Percentiles rank a stretch among this genome's conserved stretches.
Evolutionary conservation across 2,888 invertebrate species (phyloP).

Genomic region (Keiferia lycopersicella): DNA sequence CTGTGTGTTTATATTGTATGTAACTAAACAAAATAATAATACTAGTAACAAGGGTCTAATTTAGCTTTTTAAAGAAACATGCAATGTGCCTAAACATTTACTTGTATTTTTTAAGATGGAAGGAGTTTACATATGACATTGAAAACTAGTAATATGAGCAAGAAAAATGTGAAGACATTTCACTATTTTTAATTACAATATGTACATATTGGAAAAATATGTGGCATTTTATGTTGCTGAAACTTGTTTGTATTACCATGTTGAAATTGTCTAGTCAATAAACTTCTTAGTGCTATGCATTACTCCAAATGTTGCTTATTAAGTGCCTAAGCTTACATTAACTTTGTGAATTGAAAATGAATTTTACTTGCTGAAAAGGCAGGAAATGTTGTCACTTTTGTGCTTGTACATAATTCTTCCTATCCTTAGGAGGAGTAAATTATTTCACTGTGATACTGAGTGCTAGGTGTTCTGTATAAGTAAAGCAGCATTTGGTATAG

Average conservation of each 20-base stretch:
- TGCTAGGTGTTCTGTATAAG: conserved; percentile 14
- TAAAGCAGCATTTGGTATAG: conserved; percentile 25
- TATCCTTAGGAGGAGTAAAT: conserved; percentile 2
- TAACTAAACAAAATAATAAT: background rate
- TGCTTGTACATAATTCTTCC: background rate
- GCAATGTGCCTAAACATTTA: conserved; percentile 19
- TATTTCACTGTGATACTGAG: conserved; percentile 22
- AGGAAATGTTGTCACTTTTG: background rate
- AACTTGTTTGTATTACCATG: conserved; percentile 19
- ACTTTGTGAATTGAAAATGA: background rate
- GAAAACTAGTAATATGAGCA: conserved; percentile 21
- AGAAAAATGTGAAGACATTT: background rate
- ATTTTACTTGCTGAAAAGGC: background rate
- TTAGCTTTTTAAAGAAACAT: conserved; percentile 18
- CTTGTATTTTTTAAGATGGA: background rate
- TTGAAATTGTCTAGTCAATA: conserved; percentile 16
- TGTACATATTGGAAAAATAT: no score
- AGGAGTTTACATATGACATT: conserved; percentile 9
- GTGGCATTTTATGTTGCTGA: no score
- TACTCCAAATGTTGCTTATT: conserved; percentile 21
- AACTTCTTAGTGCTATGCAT: conserved; percentile 11
- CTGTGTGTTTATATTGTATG: conserved; percentile 1
- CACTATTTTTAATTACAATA: no score
- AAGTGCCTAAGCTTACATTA: conserved; percentile 3
- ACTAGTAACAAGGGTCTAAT: background rate